Conservation (phyloP, 2,888 invertebrate species). For the Cerceris ruficornis region DNA sequence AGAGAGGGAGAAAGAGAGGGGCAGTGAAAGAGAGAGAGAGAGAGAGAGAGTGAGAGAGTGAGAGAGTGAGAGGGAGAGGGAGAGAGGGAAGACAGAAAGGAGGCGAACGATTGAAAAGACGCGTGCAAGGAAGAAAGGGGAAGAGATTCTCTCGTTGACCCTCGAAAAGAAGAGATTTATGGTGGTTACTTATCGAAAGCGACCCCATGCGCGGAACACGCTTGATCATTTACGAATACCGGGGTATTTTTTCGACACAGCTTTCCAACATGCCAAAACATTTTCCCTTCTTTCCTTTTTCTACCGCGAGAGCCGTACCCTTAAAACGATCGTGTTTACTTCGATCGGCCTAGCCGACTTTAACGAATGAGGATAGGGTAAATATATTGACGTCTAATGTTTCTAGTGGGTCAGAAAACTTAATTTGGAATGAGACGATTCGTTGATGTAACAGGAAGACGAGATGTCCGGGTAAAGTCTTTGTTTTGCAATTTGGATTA, state of each 20-base stretch:
- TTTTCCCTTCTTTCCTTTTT: slow-evolving; percentile 16
- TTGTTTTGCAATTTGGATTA: too few relatives aligned
- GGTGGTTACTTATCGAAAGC: slow-evolving; percentile 58
- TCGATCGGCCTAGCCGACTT: too few relatives aligned
- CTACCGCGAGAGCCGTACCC: background rate
- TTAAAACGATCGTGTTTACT: too few relatives aligned
- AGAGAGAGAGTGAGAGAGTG: slow-evolving; percentile 1
- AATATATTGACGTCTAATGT: too few relatives aligned
- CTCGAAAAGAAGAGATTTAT: slow-evolving; percentile 56
- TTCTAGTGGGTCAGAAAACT: too few relatives aligned
- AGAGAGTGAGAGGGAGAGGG: slow-evolving; percentile 14
- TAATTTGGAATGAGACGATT: too few relatives aligned
- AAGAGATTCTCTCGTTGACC: slow-evolving; percentile 37
- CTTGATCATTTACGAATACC: slow-evolving; percentile 48
- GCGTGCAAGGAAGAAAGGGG: slow-evolving; percentile 27
- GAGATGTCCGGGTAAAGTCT: too few relatives aligned
- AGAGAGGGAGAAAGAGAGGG: slow-evolving; percentile 27
- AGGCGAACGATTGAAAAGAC: slow-evolving; percentile 17
- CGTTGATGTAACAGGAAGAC: too few relatives aligned
- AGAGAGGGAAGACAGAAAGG: background rate
- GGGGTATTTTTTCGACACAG: slow-evolving; percentile 17
- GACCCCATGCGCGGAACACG: slow-evolving; percentile 35
- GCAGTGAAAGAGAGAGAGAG: slow-evolving; percentile 32
- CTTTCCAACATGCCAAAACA: background rate
- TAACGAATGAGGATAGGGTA: too few relatives aligned